phyloP scores from a whole-genome alignment of 2,797 vertebrate species.

The Adelosebastes latens region DNA sequence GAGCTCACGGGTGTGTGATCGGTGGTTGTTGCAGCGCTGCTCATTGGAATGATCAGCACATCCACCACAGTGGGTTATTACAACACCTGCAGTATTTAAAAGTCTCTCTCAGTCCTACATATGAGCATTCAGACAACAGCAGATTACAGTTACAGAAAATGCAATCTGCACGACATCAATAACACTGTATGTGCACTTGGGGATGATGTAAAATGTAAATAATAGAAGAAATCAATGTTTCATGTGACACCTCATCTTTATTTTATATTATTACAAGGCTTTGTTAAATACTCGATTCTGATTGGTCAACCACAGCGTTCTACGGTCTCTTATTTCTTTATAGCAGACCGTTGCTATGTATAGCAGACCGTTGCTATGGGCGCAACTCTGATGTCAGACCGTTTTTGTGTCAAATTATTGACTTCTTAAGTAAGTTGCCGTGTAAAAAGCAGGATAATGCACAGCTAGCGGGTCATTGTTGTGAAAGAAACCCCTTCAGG shows the following conservation, averaged over 20 bases:
- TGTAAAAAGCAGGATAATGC: too few relatives aligned
- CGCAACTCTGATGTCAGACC: too few relatives aligned
- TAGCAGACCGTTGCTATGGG: too few relatives aligned
- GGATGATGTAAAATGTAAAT: background rate
- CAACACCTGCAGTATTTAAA: background rate
- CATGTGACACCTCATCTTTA: accelerated
- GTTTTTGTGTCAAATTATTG: too few relatives aligned
- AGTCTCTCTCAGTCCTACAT: background rate
- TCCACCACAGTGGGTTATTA: background rate
- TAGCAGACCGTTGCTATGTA: too few relatives aligned
- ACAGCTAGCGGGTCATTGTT: too few relatives aligned
- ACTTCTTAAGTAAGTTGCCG: too few relatives aligned
- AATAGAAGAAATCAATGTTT: background rate
- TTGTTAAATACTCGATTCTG: too few relatives aligned
- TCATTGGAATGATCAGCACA: background rate
- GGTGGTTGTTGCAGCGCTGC: background rate
- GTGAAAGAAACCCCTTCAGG: too few relatives aligned
- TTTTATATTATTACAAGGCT: background rate
- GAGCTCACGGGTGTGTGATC: background rate
- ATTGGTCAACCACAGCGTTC: too few relatives aligned
- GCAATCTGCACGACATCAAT: background rate
- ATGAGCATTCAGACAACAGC: background rate
- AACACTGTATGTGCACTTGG: background rate
- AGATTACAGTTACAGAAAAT: background rate
- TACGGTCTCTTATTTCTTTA: too few relatives aligned